phyloP scores from a whole-genome alignment of 2,113 vertebrate genomes.

The Hemichromis elongatus region DNA sequence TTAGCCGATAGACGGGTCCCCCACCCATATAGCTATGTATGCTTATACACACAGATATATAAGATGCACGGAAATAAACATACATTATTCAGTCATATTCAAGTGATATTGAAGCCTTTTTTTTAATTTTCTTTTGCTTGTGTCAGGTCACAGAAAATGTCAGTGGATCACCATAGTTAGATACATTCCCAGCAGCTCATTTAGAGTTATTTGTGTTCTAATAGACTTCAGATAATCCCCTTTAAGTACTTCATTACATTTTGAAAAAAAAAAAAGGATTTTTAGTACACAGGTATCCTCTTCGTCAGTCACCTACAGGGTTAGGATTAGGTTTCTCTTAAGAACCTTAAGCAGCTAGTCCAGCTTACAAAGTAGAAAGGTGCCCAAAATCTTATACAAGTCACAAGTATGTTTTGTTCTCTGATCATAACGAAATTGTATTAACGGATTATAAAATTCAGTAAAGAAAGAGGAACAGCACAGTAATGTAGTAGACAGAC shows the following conservation, averaged over 20 bases:
- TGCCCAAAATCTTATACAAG: neutral
- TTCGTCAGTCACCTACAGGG: neutral
- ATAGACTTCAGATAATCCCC: neutral
- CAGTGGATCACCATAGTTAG: neutral
- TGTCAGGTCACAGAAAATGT: neutral
- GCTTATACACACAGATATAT: neutral
- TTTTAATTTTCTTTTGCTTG: accelerated
- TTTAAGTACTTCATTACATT: neutral
- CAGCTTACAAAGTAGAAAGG: neutral
- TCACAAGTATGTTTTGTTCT: neutral
- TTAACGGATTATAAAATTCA: too few relatives aligned
- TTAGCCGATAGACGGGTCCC: conserved; percentile 33
- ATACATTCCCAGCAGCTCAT: neutral
- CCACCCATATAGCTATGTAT: neutral
- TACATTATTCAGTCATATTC: neutral
- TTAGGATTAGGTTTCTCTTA: neutral
- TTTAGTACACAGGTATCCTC: neutral
- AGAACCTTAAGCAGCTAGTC: neutral
- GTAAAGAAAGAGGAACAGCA: too few relatives aligned
- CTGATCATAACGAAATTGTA: too few relatives aligned
- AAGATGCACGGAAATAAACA: neutral
- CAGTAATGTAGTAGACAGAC: too few relatives aligned
- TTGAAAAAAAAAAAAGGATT: neutral
- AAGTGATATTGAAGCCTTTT: neutral
- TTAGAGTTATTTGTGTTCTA: neutral